Evolutionary conservation across 2,797 vertebrate species (phyloP).

Genomic region (Microcaecilia unicolor): DNA sequence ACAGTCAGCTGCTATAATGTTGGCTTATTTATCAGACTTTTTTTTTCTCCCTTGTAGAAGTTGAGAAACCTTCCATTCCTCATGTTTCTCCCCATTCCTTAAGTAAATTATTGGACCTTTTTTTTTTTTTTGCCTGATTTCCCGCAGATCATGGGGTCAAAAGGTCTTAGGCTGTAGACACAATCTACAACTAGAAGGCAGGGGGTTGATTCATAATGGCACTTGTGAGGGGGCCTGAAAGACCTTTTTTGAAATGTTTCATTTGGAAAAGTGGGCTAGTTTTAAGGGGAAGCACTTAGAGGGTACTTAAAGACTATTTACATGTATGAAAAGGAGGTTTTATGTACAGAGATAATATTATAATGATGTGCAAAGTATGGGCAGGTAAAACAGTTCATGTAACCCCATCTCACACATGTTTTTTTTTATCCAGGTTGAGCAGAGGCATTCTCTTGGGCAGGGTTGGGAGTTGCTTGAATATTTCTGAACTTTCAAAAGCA

Average conservation of each 20-base stretch:
- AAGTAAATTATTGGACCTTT: slow-evolving; percentile 61
- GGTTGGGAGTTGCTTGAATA: too few relatives aligned
- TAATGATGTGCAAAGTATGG: too few relatives aligned
- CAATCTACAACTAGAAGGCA: slow-evolving; percentile 53
- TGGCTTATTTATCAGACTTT: slow-evolving; percentile 48
- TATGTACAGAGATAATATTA: too few relatives aligned
- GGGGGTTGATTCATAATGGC: slow-evolving; percentile 56
- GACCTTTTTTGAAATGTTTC: slow-evolving; percentile 48
- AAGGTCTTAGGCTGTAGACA: slow-evolving; percentile 69
- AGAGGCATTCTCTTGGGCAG: too few relatives aligned
- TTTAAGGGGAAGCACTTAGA: too few relatives aligned
- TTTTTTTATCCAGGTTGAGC: too few relatives aligned
- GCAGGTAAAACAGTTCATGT: too few relatives aligned
- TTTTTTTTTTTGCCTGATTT: slow-evolving; percentile 58
- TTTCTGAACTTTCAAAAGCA: too few relatives aligned
- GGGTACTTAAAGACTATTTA: slow-evolving; percentile 1
- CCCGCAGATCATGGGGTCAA: slow-evolving; percentile 65
- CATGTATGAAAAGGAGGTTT: too few relatives aligned
- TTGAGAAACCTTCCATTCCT: slow-evolving; percentile 18
- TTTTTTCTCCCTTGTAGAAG: slow-evolving; percentile 40
- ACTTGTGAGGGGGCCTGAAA: slow-evolving; percentile 58
- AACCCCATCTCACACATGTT: too few relatives aligned
- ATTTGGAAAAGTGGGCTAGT: slow-evolving; percentile 28
- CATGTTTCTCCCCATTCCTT: too few relatives aligned
- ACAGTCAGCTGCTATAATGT: slow-evolving; percentile 29